Percentiles rank a stretch among this genome's conserved stretches.
Conservation (phyloP, 37 sponge, comb jelly and placozoan genomes). For the Haliclona indistincta region DNA sequence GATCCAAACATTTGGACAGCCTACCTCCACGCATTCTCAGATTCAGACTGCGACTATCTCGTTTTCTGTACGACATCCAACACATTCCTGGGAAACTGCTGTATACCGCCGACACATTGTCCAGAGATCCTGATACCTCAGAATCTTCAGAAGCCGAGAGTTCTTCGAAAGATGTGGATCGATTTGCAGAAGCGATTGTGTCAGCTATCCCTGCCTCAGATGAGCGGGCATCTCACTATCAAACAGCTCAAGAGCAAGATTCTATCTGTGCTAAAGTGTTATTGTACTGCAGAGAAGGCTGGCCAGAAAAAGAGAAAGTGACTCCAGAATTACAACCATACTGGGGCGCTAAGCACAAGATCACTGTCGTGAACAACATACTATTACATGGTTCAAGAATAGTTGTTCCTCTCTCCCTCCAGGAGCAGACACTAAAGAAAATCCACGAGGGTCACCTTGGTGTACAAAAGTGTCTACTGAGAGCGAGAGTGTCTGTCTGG, state of each 20-base stretch:
- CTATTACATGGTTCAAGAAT: not conserved
- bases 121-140: not conserved
- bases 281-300: not conserved
- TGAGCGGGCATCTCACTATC: not conserved
- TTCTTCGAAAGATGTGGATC: not conserved
- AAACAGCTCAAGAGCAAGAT: not conserved
- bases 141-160: not conserved
- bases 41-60: not conserved
- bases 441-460: slow-evolving; percentile 39
- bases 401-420: not conserved
- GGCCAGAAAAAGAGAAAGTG: slow-evolving; percentile 7
- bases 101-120: slow-evolving; percentile 1
- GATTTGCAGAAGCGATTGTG: not conserved
- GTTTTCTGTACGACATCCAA: not conserved
- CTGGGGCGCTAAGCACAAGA: slow-evolving; percentile 1
- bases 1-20: not conserved
- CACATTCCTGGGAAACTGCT: not conserved
- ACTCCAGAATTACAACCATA: not conserved
- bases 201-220: not conserved
- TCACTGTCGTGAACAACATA: too few species aligned
- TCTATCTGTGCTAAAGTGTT: not conserved
- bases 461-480: slow-evolving; percentile 9
- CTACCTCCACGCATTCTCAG: slow-evolving; percentile 4
- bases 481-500: slow-evolving; percentile 15
- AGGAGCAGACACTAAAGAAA: not conserved